Evolutionary conservation across 2,888 invertebrate genomes (phyloP).

Genomic region (Philhelius pedissequus): DNA sequence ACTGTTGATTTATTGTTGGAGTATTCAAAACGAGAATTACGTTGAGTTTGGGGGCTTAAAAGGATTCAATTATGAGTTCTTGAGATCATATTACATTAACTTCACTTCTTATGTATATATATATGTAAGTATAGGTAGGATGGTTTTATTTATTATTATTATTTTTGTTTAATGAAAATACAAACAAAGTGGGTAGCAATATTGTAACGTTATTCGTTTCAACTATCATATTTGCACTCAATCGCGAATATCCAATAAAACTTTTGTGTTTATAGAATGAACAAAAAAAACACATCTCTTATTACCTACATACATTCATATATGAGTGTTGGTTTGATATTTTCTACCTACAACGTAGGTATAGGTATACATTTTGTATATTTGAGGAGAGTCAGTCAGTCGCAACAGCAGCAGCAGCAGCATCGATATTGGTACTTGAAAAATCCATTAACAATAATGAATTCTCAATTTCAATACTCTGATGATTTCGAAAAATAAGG

Average conservation of each 20-base stretch:
- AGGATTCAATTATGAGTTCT: conserved; percentile 62
- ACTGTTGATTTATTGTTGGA: not conserved
- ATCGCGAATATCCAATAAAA: conserved; percentile 64
- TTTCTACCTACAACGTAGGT: not conserved
- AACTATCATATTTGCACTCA: conserved; percentile 51
- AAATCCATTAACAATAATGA: conserved; percentile 69
- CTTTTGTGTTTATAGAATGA: conserved; percentile 24
- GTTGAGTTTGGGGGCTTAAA: conserved; percentile 31
- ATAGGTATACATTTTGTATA: not conserved
- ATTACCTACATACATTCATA: not conserved
- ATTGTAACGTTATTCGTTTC: conserved; percentile 55
- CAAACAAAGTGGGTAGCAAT: conserved; percentile 59
- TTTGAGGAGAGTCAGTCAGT: conserved; percentile 34
- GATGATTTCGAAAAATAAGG: conserved; percentile 52
- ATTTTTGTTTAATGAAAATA: conserved; percentile 32
- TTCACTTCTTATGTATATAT: not conserved
- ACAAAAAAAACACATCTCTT: conserved; percentile 29
- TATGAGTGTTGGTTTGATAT: conserved; percentile 1
- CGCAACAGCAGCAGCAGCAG: not conserved
- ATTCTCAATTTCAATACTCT: conserved; percentile 67
- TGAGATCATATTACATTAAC: conserved; percentile 11
- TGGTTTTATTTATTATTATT: not conserved
- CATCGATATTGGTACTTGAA: conserved; percentile 68
- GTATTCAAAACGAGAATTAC: conserved; percentile 24
- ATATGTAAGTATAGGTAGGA: too few relatives aligned